Conservation (phyloP, 2,888 invertebrate species). For the Drosophila multiciliata region DNA sequence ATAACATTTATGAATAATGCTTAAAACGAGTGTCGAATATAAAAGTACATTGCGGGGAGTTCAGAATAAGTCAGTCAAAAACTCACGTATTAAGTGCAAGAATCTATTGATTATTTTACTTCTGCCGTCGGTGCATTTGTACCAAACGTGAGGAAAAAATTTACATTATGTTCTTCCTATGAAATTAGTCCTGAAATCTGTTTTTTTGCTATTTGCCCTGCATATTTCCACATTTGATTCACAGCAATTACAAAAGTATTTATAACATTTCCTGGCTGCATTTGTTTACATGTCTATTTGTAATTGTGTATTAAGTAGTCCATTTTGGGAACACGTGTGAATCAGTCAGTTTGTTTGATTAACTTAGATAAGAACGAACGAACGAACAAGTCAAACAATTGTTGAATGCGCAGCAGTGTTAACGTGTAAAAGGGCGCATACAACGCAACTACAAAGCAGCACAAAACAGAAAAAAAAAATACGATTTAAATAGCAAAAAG, state of each 20-base stretch:
- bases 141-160: not conserved
- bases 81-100: not conserved
- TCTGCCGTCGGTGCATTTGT: not conserved
- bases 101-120: not conserved
- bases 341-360: slow-evolving; percentile 45
- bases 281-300: not conserved
- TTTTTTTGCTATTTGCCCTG: not conserved
- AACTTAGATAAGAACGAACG: slow-evolving; percentile 33
- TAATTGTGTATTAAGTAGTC: slow-evolving; percentile 8
- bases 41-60: not conserved
- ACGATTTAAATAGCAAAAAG: not conserved
- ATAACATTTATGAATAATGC: not conserved
- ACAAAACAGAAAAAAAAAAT: not conserved
- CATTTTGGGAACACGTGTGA: slow-evolving; percentile 26
- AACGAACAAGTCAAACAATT: not conserved
- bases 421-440: not conserved
- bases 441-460: slow-evolving; percentile 1
- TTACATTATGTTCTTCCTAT: not conserved
- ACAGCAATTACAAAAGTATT: not conserved
- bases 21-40: slow-evolving; percentile 3
- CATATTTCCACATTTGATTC: not conserved
- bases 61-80: not conserved
- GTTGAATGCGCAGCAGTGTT: not conserved
- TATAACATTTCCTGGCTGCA: not conserved
- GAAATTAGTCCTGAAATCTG: not conserved